Conservation (phyloP, 1,140 invertebrate species). For the Drosophila lowei region DNA sequence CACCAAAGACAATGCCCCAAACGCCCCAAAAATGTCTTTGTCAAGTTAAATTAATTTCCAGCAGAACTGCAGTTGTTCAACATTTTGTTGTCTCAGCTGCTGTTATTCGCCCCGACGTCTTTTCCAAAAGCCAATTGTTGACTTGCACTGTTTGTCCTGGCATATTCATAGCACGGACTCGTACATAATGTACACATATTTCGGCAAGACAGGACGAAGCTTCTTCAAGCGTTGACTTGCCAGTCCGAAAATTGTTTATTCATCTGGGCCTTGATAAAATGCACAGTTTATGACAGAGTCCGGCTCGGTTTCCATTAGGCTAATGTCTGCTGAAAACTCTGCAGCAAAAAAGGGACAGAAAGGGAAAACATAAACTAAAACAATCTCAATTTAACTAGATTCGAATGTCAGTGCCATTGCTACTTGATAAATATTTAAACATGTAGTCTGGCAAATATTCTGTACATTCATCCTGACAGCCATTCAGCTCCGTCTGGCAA, state of each 20-base stretch:
- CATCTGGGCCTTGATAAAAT: too few species aligned
- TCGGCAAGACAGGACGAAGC: too few species aligned
- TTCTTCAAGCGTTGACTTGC: too few species aligned
- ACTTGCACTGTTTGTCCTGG: conserved; percentile 50
- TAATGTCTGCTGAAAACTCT: not conserved
- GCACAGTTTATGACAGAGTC: too few species aligned
- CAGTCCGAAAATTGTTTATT: too few species aligned
- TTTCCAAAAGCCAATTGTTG: conserved; percentile 61
- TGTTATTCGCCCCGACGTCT: conserved; percentile 4
- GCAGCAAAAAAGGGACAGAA: not conserved
- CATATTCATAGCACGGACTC: conserved; percentile 61
- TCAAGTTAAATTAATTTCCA: conserved; percentile 52
- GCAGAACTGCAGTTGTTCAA: conserved; percentile 40
- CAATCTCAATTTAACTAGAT: conserved; percentile 42
- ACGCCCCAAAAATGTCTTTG: conserved; percentile 39
- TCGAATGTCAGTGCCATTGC: conserved; percentile 27
- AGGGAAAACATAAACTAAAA: conserved; percentile 19
- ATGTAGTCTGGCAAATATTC: conserved; percentile 26
- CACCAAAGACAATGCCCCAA: conserved; percentile 4
- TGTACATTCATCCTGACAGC: conserved; percentile 8
- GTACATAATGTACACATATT: too few species aligned
- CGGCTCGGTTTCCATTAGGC: too few species aligned
- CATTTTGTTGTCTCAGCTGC: conserved; percentile 8
- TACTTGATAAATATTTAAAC: conserved; percentile 52
- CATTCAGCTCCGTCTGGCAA: not conserved